Percentiles rank a stretch among this genome's conserved stretches.
Conservation (phyloP, 2,797 vertebrate species). For the Todus mexicanus region DNA sequence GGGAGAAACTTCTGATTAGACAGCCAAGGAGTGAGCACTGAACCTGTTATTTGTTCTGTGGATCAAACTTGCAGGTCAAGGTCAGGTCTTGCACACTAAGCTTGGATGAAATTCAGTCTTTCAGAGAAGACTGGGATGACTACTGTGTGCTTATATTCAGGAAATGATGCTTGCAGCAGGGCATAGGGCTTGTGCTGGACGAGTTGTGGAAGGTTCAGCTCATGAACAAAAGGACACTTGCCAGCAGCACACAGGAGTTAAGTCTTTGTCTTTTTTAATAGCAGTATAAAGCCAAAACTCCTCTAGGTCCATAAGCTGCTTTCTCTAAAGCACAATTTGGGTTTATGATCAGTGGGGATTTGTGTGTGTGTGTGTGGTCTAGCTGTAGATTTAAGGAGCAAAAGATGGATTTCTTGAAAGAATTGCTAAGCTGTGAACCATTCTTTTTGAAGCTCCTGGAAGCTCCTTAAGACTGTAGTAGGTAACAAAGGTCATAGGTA, state of each 20-base stretch:
- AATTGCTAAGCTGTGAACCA: neutral
- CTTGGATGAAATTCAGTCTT: neutral
- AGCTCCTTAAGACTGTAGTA: neutral
- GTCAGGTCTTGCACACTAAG: neutral
- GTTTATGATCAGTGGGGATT: neutral
- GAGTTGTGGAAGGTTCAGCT: neutral
- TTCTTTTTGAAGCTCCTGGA: neutral
- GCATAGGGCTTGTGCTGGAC: neutral
- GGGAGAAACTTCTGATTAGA: neutral
- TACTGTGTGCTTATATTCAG: neutral
- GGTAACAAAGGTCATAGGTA: neutral
- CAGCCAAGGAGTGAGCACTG: neutral
- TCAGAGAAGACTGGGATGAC: neutral
- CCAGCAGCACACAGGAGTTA: neutral
- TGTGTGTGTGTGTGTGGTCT: neutral
- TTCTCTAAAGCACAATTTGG: neutral
- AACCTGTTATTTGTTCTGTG: neutral
- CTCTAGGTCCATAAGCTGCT: neutral
- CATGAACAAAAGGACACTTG: neutral
- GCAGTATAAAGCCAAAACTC: neutral
- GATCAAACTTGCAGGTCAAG: neutral
- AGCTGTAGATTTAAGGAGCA: neutral
- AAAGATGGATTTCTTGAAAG: neutral
- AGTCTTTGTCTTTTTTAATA: neutral
- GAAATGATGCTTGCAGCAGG: neutral